Base-by-base conservation (phyloP, 2,888 invertebrate genomes). In the Tromatobia lineatoria region DNA sequence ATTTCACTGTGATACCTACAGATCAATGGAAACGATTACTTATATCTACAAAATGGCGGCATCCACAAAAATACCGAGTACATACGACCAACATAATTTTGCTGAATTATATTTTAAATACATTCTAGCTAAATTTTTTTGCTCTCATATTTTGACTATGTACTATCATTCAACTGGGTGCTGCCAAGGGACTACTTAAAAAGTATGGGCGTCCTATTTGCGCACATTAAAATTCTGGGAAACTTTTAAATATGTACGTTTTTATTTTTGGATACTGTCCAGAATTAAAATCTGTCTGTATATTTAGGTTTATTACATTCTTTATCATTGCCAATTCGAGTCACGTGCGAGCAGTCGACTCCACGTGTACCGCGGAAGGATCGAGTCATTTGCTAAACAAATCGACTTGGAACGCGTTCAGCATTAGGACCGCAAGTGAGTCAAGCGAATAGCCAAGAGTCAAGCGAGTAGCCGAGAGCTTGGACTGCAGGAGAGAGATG, bases 381-480 rank as follows among this genome's bases (percentile, higher is more conserved):
- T 64, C 61, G 59, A 29, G 59, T 74, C 50, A 75, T 64, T 75
- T 38, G 75, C 50, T 18, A 64, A 75, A 64, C 75, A 75, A 75
- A 75, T 64, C 64, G 64, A 64, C 64, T 64, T 75, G n/a, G 64
- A 42, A 75, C 75, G 71, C 54, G 38, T 20, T 25, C 54, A 38
- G 75, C 29, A 2, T 38, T 23, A 47, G 52, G 42, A 57, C 54
- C 20, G 50, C 69, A 29, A 7, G 18, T 10, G 23, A 52, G 13
- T 10, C 29, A 18, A 38, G 57, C n/a, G 75, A 74, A 74, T 59
- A 73, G 11, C 64, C 61, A 13, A 18, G 42, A 52, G 13, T 10
- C 29, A 18, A 38, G 57, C 25, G 75, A 74, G 47, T 59, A 73
- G 11, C 64, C 64, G 15, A 34, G n/a, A 59, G 59, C 50, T 23